Conservation (phyloP, 2,797 vertebrate species). For the Anguilla anguilla region DNA sequence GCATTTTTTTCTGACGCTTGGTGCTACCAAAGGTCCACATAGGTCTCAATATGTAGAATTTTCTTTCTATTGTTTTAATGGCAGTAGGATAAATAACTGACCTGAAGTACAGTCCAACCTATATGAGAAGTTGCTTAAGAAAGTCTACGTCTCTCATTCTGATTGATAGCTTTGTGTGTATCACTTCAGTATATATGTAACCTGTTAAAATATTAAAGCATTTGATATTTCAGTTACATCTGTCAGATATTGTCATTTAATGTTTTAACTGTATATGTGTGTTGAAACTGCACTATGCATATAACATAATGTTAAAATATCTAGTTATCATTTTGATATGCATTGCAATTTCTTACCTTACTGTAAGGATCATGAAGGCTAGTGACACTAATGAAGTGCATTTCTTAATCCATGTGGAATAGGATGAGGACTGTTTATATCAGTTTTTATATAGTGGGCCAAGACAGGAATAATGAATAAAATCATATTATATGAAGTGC, state of each 20-base stretch:
- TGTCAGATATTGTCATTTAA: neutral
- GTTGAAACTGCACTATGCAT: neutral
- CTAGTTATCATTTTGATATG: neutral
- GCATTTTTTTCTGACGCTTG: neutral
- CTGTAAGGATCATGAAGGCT: neutral
- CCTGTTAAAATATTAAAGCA: neutral
- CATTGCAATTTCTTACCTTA: neutral
- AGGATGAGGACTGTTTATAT: neutral
- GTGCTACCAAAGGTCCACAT: neutral
- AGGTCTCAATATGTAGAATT: neutral
- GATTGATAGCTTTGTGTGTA: neutral
- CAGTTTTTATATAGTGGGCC: neutral
- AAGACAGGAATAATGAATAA: neutral
- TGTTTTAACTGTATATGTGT: neutral
- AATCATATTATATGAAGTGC: neutral
- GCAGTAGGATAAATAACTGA: neutral
- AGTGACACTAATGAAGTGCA: neutral
- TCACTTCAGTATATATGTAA: neutral
- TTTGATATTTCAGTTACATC: neutral
- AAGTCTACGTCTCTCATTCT: neutral
- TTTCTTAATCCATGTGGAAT: neutral
- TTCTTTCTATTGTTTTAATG: neutral
- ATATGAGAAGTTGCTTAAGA: neutral
- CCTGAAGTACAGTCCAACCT: neutral
- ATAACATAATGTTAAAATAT: neutral